Evolutionary conservation across 2,888 invertebrate species (phyloP).

Genomic region (Drosophila limbata): DNA sequence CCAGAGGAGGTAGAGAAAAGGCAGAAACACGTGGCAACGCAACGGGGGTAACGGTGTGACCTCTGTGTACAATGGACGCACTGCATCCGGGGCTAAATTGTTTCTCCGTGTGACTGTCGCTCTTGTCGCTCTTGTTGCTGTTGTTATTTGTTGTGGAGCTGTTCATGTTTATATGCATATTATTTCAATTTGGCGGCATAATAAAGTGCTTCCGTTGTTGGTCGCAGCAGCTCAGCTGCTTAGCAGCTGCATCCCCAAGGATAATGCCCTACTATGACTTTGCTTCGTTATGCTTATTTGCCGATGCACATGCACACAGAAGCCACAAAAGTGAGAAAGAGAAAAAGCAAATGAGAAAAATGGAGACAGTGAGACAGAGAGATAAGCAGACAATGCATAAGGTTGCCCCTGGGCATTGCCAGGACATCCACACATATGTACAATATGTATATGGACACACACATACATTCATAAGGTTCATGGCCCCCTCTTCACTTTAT

Average conservation of each 20-base stretch:
- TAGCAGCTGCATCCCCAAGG: constrained; percentile 66
- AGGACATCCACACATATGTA: constrained; percentile 9
- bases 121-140: constrained; percentile 22
- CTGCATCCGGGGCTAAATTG: constrained; percentile 62
- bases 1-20: neutral
- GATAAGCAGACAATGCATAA: constrained; percentile 30
- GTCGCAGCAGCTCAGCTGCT: constrained; percentile 45
- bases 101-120: constrained; percentile 41
- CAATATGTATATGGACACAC: constrained; percentile 1
- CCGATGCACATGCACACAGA: constrained; percentile 46
- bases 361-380: neutral
- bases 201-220: constrained; percentile 70
- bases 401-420: constrained; percentile 51
- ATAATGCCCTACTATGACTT: constrained; percentile 54
- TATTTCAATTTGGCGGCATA: constrained; percentile 79
- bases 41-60: constrained; percentile 33
- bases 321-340: neutral
- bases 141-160: constrained; percentile 16
- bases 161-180: constrained; percentile 71
- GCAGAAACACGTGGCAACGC: constrained; percentile 31
- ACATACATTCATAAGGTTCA: constrained; percentile 54
- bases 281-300: constrained; percentile 75
- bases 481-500: constrained; percentile 39
- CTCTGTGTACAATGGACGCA: constrained; percentile 57
- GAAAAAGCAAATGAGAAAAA: neutral